Percentiles rank a stretch among this genome's conserved stretches.
Conservation (phyloP, 2,888 invertebrate species). For the Leptopterna dolabrata region DNA sequence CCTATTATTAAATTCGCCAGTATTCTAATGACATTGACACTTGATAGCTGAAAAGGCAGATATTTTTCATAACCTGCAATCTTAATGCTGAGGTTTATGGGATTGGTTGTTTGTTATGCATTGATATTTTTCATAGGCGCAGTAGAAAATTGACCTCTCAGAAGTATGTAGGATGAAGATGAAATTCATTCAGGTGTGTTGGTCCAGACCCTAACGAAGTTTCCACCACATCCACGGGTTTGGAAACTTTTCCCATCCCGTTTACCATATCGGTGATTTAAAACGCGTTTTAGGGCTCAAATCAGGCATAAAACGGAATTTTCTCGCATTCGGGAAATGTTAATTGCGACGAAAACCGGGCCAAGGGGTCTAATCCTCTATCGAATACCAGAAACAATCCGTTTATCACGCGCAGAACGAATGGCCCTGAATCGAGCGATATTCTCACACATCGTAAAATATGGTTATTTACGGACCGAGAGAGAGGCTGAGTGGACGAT, state of each 20-base stretch:
- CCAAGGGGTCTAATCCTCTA: not conserved
- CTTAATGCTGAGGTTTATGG: too few species aligned
- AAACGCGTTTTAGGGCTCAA: not conserved
- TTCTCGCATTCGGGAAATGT: not conserved
- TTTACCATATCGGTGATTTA: not conserved
- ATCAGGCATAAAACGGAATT: not conserved
- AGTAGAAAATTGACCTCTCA: too few species aligned
- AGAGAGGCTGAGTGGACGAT: not conserved
- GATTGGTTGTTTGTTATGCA: too few species aligned
- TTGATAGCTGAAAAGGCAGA: too few species aligned
- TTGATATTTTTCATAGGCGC: too few species aligned
- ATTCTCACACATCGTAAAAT: not conserved
- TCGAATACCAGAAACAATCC: constrained; percentile 7
- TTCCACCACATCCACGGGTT: not conserved
- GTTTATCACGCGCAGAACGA: not conserved
- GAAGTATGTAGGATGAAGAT: too few species aligned
- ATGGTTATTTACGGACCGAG: not conserved
- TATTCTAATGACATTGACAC: too few species aligned
- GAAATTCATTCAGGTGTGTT: too few species aligned
- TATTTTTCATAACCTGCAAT: too few species aligned
- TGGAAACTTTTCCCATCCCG: not conserved
- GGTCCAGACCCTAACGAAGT: not conserved
- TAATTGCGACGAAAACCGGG: not conserved
- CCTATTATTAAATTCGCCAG: too few species aligned
- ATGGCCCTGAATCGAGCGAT: not conserved